Conservation (phyloP, 2,797 vertebrate species). For the Dendrocincla fuliginosa region DNA sequence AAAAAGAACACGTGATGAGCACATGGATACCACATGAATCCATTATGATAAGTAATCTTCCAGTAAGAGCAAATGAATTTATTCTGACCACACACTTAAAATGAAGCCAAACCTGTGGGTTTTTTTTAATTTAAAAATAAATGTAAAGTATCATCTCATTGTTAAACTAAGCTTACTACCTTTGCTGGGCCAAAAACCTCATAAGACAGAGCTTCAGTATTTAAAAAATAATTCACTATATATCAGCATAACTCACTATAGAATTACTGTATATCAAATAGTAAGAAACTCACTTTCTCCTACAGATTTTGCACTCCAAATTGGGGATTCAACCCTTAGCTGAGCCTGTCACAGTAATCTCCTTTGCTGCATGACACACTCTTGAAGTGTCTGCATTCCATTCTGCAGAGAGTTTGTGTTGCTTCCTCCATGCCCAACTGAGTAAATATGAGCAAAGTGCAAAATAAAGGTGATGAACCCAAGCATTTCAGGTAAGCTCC, state of each 20-base stretch:
- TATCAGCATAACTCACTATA: background rate
- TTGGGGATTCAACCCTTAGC: background rate
- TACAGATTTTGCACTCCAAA: background rate
- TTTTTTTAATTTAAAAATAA: slow-evolving; percentile 23
- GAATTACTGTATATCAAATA: background rate
- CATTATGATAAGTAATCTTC: slow-evolving; percentile 75
- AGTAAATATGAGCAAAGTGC: background rate
- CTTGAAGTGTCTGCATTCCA: background rate
- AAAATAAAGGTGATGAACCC: background rate
- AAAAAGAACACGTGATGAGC: slow-evolving; percentile 69
- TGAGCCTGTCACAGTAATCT: background rate
- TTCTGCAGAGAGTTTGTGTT: background rate
- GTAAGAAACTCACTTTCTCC: background rate
- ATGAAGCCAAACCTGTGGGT: slow-evolving; percentile 57
- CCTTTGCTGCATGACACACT: background rate
- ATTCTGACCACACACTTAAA: slow-evolving; percentile 65
- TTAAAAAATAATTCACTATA: background rate
- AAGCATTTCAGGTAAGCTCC: background rate
- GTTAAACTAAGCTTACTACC: slow-evolving; percentile 6
- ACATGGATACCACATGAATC: slow-evolving; percentile 71
- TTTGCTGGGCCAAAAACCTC: slow-evolving; percentile 8
- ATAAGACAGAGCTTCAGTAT: background rate
- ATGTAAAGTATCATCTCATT: slow-evolving; percentile 54
- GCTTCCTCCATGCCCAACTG: background rate
- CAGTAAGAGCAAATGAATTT: slow-evolving; percentile 76